These are phyloP conservation scores for Argyrosomus japonicus DNA, from an alignment of 2,113 vertebrate genomes.

Conservation along the genomic window DNA sequence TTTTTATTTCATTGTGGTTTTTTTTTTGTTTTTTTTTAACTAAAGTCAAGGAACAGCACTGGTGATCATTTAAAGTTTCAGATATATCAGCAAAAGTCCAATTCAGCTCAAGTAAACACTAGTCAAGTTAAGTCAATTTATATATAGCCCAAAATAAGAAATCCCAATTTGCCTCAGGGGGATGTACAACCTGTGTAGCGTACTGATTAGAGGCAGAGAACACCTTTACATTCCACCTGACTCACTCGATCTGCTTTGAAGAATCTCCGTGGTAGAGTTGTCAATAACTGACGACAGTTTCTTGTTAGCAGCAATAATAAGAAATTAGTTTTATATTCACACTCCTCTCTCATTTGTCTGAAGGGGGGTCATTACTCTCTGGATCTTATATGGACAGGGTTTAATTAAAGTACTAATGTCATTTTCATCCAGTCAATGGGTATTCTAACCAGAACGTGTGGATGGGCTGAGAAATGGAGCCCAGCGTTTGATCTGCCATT, in stretches of 20 bases:
- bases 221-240: not conserved
- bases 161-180: no score
- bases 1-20: no score
- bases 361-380: slow-evolving; percentile 67
- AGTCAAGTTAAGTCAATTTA: no score
- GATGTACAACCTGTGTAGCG: no score
- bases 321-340: slow-evolving; percentile 62
- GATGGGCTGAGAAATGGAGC: slow-evolving; percentile 44
- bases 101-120: no score
- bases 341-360: slow-evolving; percentile 71
- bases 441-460: slow-evolving; percentile 56
- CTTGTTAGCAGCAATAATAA: slow-evolving; percentile 62
- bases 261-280: slow-evolving; percentile 12
- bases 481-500: slow-evolving; percentile 50
- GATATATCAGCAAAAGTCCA: not conserved
- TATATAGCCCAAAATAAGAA: no score
- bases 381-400: slow-evolving; percentile 56
- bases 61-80: not conserved
- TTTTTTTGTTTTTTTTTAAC: no score
- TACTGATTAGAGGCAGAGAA: no score
- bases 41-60: not conserved
- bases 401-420: slow-evolving; percentile 77
- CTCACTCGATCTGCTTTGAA: not conserved
- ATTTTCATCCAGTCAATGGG: slow-evolving; percentile 70
- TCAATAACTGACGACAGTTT: slow-evolving; percentile 50